Evolutionary conservation across 2,797 vertebrate genomes (phyloP).

Genomic region (Ctenochaetus hawaiiensis): DNA sequence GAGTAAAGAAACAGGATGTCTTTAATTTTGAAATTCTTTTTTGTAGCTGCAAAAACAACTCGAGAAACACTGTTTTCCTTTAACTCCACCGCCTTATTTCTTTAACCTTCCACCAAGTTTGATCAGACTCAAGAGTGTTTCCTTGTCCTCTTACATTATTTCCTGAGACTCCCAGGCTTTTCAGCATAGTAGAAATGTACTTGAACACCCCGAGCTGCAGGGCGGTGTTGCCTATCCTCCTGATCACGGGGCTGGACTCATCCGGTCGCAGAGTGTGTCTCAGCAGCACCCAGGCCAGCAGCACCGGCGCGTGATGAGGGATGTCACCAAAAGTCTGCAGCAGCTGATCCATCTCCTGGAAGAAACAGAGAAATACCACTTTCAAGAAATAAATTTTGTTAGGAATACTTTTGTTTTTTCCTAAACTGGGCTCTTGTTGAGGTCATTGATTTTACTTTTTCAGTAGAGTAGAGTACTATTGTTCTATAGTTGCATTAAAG

Average conservation of each 20-base stretch:
- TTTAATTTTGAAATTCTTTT: neutral
- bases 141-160: constrained; percentile 89
- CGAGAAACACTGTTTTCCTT: no score
- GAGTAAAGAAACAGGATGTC: no score
- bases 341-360: constrained; percentile 94
- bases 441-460: neutral
- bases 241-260: constrained; percentile 86
- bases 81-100: neutral
- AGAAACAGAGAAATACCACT: neutral
- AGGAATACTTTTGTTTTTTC: no score
- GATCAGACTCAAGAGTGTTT: neutral
- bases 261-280: constrained; percentile 93
- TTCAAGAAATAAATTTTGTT: no score
- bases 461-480: neutral
- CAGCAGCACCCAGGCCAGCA: constrained; percentile 96
- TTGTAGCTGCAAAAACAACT: neutral
- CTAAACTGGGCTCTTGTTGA: neutral
- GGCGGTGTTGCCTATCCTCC: constrained; percentile 91
- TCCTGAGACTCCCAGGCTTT: constrained; percentile 89
- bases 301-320: constrained; percentile 92
- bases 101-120: neutral
- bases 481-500: neutral
- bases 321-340: constrained; percentile 94
- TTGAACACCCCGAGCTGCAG: constrained; percentile 95
- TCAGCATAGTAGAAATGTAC: constrained; percentile 93